Percentiles rank a stretch among this genome's conserved stretches.
Conservation (phyloP, 2,888 invertebrate species). For the Apoda limacodes region DNA sequence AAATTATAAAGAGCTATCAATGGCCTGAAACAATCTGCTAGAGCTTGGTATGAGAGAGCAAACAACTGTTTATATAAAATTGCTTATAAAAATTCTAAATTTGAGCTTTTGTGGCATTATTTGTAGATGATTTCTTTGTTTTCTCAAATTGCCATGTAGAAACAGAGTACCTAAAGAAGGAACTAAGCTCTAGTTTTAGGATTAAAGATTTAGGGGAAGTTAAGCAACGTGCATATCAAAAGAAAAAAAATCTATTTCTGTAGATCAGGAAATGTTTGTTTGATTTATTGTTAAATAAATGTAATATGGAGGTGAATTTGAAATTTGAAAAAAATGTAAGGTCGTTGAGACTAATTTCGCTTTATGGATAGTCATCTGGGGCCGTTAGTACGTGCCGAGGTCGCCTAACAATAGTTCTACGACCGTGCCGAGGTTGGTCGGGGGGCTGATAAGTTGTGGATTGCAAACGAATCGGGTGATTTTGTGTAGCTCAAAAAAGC, state of each 20-base stretch:
- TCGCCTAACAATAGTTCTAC: too few species aligned
- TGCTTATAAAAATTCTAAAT: conserved; percentile 6
- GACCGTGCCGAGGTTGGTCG: too few species aligned
- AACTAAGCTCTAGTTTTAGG: conserved; percentile 6
- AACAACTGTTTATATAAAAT: conserved; percentile 5
- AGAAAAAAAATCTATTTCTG: conserved; percentile 2
- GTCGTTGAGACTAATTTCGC: too few species aligned
- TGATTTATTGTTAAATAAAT: too few species aligned
- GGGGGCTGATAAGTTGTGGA: too few species aligned
- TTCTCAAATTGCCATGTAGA: conserved; percentile 9
- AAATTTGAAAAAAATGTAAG: conserved; percentile 10
- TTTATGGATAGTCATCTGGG: too few species aligned
- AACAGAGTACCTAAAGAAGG: conserved; percentile 5
- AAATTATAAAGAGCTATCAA: conserved; percentile 14
- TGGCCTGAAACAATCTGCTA: conserved; percentile 14
- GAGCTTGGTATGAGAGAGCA: conserved; percentile 13
- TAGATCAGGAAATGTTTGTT: conserved; percentile 15
- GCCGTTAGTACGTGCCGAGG: too few species aligned
- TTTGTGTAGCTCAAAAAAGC: too few species aligned
- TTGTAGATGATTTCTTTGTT: conserved; percentile 13
- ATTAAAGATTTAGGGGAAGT: conserved; percentile 6
- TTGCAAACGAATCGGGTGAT: too few species aligned
- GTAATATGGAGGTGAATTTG: conserved; percentile 17
- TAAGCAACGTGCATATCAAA: conserved; percentile 16
- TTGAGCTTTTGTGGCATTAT: conserved; percentile 11